Evolutionary conservation across 2,113 vertebrate genomes (phyloP).

Genomic region (Engystomops pustulosus): DNA sequence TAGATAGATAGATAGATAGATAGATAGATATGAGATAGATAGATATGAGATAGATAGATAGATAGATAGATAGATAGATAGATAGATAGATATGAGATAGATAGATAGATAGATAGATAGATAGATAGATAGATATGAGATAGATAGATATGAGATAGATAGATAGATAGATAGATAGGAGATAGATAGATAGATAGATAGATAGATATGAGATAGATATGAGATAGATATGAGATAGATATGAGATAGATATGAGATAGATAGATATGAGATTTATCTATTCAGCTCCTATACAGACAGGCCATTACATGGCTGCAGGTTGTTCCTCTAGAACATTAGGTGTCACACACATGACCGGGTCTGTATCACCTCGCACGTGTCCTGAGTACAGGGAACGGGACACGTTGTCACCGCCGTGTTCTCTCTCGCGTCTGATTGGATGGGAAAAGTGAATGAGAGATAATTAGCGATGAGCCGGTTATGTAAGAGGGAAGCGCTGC

Average conservation of each 20-base stretch:
- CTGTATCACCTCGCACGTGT: background rate
- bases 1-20: conserved; percentile 9
- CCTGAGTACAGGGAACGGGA: background rate
- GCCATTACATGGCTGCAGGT: background rate
- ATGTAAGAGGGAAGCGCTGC: conserved; percentile 25
- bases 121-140: background rate
- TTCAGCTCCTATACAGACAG: background rate
- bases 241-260: no score
- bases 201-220: background rate
- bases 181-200: conserved; percentile 4
- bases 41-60: conserved; percentile 3
- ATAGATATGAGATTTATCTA: background rate
- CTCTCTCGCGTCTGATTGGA: background rate
- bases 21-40: background rate
- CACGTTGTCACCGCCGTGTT: background rate
- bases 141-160: background rate
- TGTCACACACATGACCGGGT: background rate
- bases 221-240: background rate
- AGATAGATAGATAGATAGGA: conserved; percentile 10
- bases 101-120: conserved; percentile 10
- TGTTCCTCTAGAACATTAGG: background rate
- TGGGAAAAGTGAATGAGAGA: background rate
- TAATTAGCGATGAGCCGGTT: conserved; percentile 17
- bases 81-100: background rate
- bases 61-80: conserved; percentile 9